Evolutionary conservation across 2,888 invertebrate species (phyloP).

Genomic region (Anoncus sp.): DNA sequence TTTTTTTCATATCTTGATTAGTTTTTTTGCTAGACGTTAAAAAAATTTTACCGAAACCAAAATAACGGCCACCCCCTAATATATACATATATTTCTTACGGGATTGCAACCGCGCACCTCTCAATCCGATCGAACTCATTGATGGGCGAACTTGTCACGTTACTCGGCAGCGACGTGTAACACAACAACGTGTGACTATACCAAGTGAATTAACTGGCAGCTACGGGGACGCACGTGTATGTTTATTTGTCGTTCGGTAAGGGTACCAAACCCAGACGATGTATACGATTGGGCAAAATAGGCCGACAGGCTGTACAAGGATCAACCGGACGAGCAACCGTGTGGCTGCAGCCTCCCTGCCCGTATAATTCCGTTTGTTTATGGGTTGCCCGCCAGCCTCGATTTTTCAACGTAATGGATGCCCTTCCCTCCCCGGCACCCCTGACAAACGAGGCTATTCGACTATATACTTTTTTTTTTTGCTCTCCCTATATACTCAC

Average conservation of each 20-base stretch:
- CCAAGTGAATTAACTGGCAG: constrained; percentile 6
- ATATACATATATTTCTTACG: neutral
- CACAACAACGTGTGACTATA: constrained; percentile 1
- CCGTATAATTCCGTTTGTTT: constrained; percentile 82
- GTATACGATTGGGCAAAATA: constrained; percentile 45
- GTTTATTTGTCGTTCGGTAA: constrained; percentile 44
- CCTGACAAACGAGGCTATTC: constrained; percentile 75
- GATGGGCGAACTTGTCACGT: neutral
- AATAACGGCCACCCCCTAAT: too few species aligned
- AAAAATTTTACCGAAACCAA: too few species aligned
- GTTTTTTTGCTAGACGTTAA: too few species aligned
- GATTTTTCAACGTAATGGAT: constrained; percentile 81
- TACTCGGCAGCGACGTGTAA: neutral
- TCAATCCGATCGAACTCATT: neutral
- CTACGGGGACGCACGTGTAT: constrained; percentile 4
- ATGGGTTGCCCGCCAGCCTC: constrained; percentile 77
- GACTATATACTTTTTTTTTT: constrained; percentile 51
- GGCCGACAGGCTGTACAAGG: constrained; percentile 62
- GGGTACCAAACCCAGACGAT: constrained; percentile 66
- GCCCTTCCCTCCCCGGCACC: constrained; percentile 67
- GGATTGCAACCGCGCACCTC: neutral
- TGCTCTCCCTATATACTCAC: constrained; percentile 35
- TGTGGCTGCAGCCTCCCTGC: constrained; percentile 42
- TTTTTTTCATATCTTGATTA: too few species aligned
- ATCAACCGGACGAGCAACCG: constrained; percentile 64